These are phyloP conservation scores for Blera fallax DNA, from an alignment of 2,888 invertebrate genomes.

Conservation along the genomic window DNA sequence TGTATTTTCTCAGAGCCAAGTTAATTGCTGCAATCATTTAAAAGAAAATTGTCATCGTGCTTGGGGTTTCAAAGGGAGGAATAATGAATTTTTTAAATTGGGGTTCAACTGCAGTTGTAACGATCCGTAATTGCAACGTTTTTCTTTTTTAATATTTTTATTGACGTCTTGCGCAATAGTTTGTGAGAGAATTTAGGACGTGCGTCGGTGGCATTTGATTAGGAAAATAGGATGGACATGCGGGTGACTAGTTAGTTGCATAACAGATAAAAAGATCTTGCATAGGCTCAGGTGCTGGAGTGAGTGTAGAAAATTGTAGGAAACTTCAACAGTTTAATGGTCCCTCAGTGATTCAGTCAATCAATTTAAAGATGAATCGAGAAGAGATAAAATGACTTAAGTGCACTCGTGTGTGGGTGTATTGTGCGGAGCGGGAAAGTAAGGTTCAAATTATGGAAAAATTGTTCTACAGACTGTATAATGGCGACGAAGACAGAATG, in stretches of 20 bases:
- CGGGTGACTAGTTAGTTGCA: background rate
- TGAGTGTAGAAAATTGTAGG: too few relatives aligned
- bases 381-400: too few relatives aligned
- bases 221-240: background rate
- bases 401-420: too few relatives aligned
- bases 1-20: background rate
- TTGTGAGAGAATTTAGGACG: constrained; percentile 19
- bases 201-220: background rate
- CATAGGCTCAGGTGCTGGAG: too few relatives aligned
- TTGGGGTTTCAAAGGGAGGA: constrained; percentile 8
- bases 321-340: too few relatives aligned
- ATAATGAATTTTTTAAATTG: constrained; percentile 17
- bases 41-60: constrained; percentile 63
- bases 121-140: constrained; percentile 3
- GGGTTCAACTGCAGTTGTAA: background rate
- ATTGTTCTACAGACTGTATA: too few relatives aligned
- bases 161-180: constrained; percentile 17
- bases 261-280: too few relatives aligned
- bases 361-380: too few relatives aligned
- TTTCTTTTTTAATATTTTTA: background rate
- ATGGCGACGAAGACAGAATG: too few relatives aligned
- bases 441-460: too few relatives aligned
- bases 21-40: constrained; percentile 59
- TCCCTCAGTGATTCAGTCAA: too few relatives aligned
- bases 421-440: too few relatives aligned